These are phyloP conservation scores for Campoplex nolae DNA, from an alignment of 2,888 invertebrate genomes.

Conservation along the genomic window DNA sequence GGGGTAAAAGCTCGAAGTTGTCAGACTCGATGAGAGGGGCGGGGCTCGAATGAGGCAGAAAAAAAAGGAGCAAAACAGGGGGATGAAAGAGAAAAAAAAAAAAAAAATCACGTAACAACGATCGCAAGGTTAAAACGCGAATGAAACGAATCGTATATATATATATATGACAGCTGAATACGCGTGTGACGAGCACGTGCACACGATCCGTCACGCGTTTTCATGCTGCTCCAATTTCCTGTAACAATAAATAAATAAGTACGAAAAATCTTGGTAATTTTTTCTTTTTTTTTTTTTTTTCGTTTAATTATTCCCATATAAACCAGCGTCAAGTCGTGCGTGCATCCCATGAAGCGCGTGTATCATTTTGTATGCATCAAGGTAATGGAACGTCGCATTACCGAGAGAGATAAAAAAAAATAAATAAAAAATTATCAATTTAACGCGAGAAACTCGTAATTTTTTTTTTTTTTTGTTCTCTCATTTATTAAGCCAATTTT, in stretches of 20 bases:
- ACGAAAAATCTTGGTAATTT: background rate
- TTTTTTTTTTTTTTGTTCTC: no score
- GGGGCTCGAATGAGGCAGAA: background rate
- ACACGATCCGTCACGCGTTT: slow-evolving; percentile 46
- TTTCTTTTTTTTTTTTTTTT: background rate
- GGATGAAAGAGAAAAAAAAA: background rate
- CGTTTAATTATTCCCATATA: background rate
- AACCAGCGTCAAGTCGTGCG: slow-evolving; percentile 37
- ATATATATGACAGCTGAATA: background rate
- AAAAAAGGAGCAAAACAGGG: background rate
- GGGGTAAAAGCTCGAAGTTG: slow-evolving; percentile 8
- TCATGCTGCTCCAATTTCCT: slow-evolving; percentile 20
- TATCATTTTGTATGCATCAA: slow-evolving; percentile 8
- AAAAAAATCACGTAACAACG: slow-evolving; percentile 11
- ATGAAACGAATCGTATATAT: background rate
- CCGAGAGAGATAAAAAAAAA: background rate
- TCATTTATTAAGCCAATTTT: background rate
- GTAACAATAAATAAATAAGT: background rate
- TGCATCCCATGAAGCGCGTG: background rate
- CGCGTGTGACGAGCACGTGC: slow-evolving; percentile 50
- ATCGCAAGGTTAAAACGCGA: slow-evolving; percentile 23
- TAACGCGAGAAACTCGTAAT: background rate
- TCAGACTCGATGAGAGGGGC: background rate
- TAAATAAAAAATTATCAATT: background rate
- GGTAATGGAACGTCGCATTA: slow-evolving; percentile 13